phyloP scores from a whole-genome alignment of 2,113 vertebrate genomes.

The Cranoglanis bouderius region DNA sequence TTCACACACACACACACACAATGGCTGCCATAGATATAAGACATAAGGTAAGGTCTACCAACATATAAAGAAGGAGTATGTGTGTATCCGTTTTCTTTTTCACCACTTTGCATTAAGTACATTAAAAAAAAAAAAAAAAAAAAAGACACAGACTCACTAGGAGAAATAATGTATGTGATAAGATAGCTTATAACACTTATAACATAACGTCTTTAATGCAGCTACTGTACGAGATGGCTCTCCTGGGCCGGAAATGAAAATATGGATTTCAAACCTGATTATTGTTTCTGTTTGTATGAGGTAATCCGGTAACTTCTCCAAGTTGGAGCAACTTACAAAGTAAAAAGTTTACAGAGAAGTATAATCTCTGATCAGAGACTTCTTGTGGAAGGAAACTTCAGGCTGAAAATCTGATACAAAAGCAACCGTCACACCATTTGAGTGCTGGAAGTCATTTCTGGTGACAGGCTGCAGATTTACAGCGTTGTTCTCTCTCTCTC shows the following conservation, averaged over 20 bases:
- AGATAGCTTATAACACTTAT: background rate
- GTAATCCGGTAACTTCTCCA: background rate
- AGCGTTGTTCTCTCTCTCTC: background rate
- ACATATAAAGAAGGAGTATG: background rate
- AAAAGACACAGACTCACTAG: background rate
- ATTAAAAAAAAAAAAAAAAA: background rate
- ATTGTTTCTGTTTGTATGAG: conserved; percentile 16
- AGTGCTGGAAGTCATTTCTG: background rate
- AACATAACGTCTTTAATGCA: conserved; percentile 1
- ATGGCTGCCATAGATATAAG: conserved; percentile 23
- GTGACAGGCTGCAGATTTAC: conserved; percentile 33
- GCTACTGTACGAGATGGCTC: background rate
- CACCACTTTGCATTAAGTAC: background rate
- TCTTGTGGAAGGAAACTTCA: background rate
- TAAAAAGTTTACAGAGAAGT: background rate
- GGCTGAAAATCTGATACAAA: background rate
- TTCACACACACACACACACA: conserved; percentile 3
- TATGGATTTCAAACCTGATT: conserved; percentile 26
- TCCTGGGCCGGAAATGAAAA: conserved; percentile 1
- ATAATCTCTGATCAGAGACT: background rate
- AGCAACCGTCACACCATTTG: background rate
- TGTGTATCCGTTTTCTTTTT: background rate
- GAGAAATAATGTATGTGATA: conserved; percentile 1
- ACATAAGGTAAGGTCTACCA: background rate
- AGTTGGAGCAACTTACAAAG: background rate